A percentile compares a stretch with the other conserved stretches of the same genome.
Evolutionary conservation across 1,140 invertebrate genomes (phyloP).

Genomic region (Lycorma delicatula): DNA sequence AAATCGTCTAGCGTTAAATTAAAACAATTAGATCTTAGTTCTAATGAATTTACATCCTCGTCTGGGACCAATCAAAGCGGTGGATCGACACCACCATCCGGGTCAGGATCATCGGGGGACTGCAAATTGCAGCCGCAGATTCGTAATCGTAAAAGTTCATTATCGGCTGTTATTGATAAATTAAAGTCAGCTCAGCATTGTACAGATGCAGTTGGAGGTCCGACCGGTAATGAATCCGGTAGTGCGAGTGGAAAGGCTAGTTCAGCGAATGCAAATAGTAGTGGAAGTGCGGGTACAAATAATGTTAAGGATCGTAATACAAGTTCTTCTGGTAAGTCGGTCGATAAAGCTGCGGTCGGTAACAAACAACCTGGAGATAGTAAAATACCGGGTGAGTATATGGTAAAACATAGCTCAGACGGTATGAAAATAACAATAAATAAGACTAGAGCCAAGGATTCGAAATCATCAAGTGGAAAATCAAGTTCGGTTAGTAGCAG

Average conservation of each 20-base stretch:
- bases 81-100: slow-evolving; percentile 14
- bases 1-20: slow-evolving; percentile 55
- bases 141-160: slow-evolving; percentile 62
- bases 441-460: slow-evolving; percentile 63
- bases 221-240: slow-evolving; percentile 28
- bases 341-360: slow-evolving; percentile 39
- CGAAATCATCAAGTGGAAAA: slow-evolving; percentile 35
- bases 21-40: slow-evolving; percentile 53
- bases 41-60: slow-evolving; percentile 5
- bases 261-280: slow-evolving; percentile 30
- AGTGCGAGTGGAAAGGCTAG: slow-evolving; percentile 28
- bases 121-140: slow-evolving; percentile 36
- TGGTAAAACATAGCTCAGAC: slow-evolving; percentile 74
- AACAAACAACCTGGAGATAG: slow-evolving; percentile 47
- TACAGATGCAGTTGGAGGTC: slow-evolving; percentile 32
- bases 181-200: slow-evolving; percentile 62
- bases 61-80: slow-evolving; percentile 13
- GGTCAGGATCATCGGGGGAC: slow-evolving; percentile 4
- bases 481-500: slow-evolving; percentile 24
- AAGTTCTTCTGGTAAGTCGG: slow-evolving; percentile 24
- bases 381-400: slow-evolving; percentile 71
- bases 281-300: slow-evolving; percentile 24
- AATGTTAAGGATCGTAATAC: slow-evolving; percentile 25
- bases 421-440: slow-evolving; percentile 86
- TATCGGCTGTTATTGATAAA: slow-evolving; percentile 81